These are phyloP conservation scores for Lingula anatina DNA, from an alignment of 2,888 invertebrate genomes.

Conservation along the genomic window DNA sequence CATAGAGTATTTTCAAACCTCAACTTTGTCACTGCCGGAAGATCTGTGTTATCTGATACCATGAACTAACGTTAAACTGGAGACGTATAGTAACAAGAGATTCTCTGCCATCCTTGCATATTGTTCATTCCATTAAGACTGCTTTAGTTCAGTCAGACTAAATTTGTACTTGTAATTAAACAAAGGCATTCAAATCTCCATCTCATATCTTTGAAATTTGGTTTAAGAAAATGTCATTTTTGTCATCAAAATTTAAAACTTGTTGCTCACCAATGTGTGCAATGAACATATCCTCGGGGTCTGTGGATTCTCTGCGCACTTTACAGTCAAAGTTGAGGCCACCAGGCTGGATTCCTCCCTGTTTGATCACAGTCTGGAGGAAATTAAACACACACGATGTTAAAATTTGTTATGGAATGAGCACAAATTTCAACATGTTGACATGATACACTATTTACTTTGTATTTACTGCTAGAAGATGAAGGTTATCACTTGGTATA, in stretches of 20 bases:
- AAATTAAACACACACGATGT: background rate
- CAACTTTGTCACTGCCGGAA: too few relatives aligned
- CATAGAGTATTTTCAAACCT: too few relatives aligned
- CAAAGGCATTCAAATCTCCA: too few relatives aligned
- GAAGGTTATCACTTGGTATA: too few relatives aligned
- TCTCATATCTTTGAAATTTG: too few relatives aligned
- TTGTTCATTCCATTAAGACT: too few relatives aligned
- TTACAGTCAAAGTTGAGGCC: constrained; percentile 60
- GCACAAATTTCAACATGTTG: background rate
- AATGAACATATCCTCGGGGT: constrained; percentile 57
- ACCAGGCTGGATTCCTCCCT: constrained; percentile 60
- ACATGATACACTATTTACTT: background rate
- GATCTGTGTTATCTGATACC: too few relatives aligned
- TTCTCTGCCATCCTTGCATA: background rate
- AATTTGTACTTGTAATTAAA: background rate
- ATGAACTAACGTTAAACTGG: background rate
- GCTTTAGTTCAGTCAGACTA: background rate
- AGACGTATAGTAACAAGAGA: background rate
- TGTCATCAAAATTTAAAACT: too few relatives aligned
- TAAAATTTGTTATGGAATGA: background rate
- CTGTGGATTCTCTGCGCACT: constrained; percentile 57
- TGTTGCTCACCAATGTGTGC: constrained; percentile 57
- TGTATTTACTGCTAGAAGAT: background rate
- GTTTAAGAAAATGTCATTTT: too few relatives aligned
- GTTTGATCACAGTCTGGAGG: constrained; percentile 43